These are phyloP conservation scores for Pseudotriccus pelzelni DNA, from an alignment of 2,797 vertebrate genomes.

Conservation along the genomic window DNA sequence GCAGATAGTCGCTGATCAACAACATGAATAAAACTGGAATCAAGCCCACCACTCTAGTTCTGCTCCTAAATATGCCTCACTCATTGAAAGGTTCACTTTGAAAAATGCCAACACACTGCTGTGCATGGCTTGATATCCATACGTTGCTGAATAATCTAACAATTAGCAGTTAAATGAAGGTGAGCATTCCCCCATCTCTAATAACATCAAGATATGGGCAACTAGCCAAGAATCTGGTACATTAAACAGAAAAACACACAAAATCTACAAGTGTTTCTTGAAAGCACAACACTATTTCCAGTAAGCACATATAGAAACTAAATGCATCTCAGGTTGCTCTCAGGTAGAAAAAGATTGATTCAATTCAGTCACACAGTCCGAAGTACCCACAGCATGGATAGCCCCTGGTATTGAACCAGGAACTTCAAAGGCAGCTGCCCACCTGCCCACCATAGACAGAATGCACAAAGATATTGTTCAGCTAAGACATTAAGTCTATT, in stretches of 20 bases:
- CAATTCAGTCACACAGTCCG: background rate
- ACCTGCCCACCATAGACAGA: background rate
- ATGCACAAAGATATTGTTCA: background rate
- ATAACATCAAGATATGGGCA: background rate
- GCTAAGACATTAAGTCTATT: background rate
- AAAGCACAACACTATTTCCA: background rate
- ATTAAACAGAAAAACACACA: background rate
- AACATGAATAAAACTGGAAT: background rate
- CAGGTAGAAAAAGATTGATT: background rate
- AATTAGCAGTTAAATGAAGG: background rate
- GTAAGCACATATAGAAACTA: background rate
- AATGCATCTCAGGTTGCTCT: background rate
- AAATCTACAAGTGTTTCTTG: background rate
- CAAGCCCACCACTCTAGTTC: background rate
- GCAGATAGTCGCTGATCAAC: background rate
- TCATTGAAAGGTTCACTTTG: background rate
- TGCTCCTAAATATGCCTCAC: background rate
- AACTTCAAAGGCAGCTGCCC: background rate
- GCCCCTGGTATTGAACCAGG: background rate
- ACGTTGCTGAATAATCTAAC: background rate
- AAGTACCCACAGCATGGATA: background rate
- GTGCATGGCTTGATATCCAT: background rate
- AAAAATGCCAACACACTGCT: background rate
- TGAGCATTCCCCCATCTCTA: background rate
- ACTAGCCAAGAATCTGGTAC: background rate